Conservation (phyloP, 2,797 vertebrate genomes). For the Esox lucius region DNA sequence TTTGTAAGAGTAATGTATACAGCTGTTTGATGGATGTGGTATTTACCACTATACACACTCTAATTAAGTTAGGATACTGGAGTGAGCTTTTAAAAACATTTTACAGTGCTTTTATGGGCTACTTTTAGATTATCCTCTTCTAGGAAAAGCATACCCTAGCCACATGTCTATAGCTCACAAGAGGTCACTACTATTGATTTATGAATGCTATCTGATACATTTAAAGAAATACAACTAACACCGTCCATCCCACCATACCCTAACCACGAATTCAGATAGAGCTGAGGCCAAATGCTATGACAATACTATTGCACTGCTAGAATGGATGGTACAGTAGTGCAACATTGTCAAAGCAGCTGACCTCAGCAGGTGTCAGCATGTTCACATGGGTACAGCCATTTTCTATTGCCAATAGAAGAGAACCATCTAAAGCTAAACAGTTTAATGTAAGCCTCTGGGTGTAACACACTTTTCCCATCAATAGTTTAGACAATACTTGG, state of each 20-base stretch:
- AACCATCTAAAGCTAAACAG: constrained; percentile 35
- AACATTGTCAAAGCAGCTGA: constrained; percentile 99
- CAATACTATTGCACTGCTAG: constrained; percentile 99
- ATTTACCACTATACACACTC: background rate
- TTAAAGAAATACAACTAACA: background rate
- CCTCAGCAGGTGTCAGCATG: constrained; percentile 84
- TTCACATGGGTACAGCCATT: constrained; percentile 66
- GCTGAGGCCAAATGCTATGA: constrained; percentile 94
- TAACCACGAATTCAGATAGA: constrained; percentile 48
- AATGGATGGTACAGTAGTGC: constrained; percentile 99
- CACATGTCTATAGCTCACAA: background rate
- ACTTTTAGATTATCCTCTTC: background rate
- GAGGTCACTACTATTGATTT: background rate
- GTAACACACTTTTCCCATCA: background rate
- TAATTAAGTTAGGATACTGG: background rate
- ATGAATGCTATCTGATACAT: background rate
- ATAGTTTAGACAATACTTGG: background rate
- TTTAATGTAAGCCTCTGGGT: constrained; percentile 23
- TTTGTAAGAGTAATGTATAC: background rate
- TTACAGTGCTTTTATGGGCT: background rate
- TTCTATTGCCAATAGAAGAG: constrained; percentile 43
- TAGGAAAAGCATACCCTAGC: background rate
- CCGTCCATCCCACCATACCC: constrained; percentile 14
- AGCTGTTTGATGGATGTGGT: background rate
- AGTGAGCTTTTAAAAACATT: background rate